Percentiles rank a stretch among this genome's conserved stretches.
phyloP scores from a whole-genome alignment of 2,888 invertebrate species.

The Poecilobothrus nobilitatus region DNA sequence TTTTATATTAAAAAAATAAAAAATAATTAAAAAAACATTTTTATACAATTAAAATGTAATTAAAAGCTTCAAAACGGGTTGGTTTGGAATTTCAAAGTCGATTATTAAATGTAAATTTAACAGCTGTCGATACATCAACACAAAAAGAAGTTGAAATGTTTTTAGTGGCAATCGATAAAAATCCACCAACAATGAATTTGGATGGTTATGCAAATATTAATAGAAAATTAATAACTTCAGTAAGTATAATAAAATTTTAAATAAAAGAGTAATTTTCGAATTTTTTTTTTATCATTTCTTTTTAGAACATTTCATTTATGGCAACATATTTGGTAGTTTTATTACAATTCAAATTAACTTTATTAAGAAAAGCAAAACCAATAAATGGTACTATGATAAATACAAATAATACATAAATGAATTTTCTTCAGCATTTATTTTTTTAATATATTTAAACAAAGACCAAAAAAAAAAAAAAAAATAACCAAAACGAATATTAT shows the following conservation, averaged over 20 bases:
- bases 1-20: background rate
- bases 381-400: too few species aligned
- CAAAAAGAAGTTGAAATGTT: constrained; percentile 67
- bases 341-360: constrained; percentile 63
- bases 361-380: background rate
- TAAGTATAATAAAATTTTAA: constrained; percentile 38
- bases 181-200: constrained; percentile 67
- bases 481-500: too few species aligned
- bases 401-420: too few species aligned
- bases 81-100: constrained; percentile 56
- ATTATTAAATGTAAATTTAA: constrained; percentile 58
- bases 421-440: too few species aligned
- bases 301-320: constrained; percentile 61
- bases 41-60: too few species aligned
- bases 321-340: constrained; percentile 64
- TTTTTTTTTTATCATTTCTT: constrained; percentile 23
- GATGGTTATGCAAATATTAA: constrained; percentile 67
- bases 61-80: constrained; percentile 56
- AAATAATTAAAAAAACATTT: background rate
- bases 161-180: constrained; percentile 62
- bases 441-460: too few species aligned
- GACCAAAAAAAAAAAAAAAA: too few species aligned
- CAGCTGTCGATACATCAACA: constrained; percentile 55
- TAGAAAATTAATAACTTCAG: constrained; percentile 58
- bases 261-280: background rate